These are phyloP conservation scores for Nasonia giraulti DNA, from an alignment of 1,140 invertebrate species.

Conservation along the genomic window DNA sequence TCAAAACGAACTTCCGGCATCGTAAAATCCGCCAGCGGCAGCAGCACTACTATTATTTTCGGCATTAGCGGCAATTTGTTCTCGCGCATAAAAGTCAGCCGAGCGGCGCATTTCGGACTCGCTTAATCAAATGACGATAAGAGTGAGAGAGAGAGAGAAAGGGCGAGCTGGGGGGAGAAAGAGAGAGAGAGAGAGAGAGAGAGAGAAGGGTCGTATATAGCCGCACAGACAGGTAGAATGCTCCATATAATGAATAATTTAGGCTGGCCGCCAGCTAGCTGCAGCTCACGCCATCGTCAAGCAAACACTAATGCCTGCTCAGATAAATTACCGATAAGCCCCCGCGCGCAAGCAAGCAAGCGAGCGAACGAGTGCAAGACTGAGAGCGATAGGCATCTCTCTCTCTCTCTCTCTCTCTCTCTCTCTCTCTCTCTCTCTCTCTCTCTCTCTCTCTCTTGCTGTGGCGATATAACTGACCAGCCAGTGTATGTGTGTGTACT, in stretches of 20 bases:
- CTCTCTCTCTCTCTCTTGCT: conserved; percentile 5
- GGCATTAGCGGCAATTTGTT: conserved; percentile 49
- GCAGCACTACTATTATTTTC: conserved; percentile 29
- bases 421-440: neutral
- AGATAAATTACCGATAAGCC: conserved; percentile 75
- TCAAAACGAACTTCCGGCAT: conserved; percentile 15
- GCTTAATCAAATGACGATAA: conserved; percentile 50
- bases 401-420: neutral
- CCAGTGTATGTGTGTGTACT: neutral
- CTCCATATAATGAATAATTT: conserved; percentile 72
- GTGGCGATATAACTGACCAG: neutral
- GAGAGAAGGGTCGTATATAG: neutral
- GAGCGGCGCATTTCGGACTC: conserved; percentile 28
- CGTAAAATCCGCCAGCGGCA: neutral
- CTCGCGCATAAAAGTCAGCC: conserved; percentile 47
- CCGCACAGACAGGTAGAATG: conserved; percentile 53
- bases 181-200: neutral
- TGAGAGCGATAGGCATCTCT: conserved; percentile 14
- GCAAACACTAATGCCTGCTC: conserved; percentile 74
- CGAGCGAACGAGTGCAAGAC: conserved; percentile 4
- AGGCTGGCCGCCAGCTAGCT: conserved; percentile 63
- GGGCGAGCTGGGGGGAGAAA: neutral
- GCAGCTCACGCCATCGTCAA: conserved; percentile 69
- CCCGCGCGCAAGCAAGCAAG: conserved; percentile 45
- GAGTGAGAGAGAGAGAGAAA: neutral